Conservation (phyloP, 2,888 invertebrate genomes). For the Unio pictorum region DNA sequence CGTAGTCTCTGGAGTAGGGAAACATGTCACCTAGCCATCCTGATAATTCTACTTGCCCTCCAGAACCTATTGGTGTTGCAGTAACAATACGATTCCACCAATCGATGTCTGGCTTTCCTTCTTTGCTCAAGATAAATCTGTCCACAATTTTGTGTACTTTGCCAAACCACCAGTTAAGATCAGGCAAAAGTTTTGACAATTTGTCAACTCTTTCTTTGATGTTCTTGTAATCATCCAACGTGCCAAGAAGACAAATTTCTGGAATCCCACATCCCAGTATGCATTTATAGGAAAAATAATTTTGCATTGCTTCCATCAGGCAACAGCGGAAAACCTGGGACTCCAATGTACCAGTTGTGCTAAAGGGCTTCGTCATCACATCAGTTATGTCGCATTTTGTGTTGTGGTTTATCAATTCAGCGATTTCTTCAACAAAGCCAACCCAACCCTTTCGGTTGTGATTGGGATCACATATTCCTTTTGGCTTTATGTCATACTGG, state of each 20-base stretch:
- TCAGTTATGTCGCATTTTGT: background rate
- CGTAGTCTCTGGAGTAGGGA: background rate
- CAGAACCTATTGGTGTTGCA: background rate
- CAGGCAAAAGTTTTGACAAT: no score
- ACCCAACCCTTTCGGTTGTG: background rate
- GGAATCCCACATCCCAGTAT: background rate
- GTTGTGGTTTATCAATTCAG: background rate
- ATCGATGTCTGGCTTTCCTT: background rate
- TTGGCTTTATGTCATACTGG: no score
- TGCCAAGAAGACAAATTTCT: background rate
- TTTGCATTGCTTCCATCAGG: conserved; percentile 1
- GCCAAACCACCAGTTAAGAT: background rate
- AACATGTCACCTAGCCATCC: conserved; percentile 1
- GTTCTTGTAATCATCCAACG: no score
- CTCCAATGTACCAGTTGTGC: background rate
- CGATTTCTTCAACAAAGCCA: background rate
- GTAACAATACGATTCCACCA: conserved; percentile 1
- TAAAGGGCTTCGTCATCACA: background rate
- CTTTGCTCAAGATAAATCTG: background rate
- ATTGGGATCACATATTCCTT: no score
- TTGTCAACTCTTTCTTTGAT: no score
- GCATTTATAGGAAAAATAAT: conserved; percentile 1
- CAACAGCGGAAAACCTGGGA: background rate
- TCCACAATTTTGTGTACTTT: background rate
- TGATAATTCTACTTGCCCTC: background rate